Base-by-base conservation (phyloP, 2,888 invertebrate genomes). In the Andrena chrysosceles region DNA sequence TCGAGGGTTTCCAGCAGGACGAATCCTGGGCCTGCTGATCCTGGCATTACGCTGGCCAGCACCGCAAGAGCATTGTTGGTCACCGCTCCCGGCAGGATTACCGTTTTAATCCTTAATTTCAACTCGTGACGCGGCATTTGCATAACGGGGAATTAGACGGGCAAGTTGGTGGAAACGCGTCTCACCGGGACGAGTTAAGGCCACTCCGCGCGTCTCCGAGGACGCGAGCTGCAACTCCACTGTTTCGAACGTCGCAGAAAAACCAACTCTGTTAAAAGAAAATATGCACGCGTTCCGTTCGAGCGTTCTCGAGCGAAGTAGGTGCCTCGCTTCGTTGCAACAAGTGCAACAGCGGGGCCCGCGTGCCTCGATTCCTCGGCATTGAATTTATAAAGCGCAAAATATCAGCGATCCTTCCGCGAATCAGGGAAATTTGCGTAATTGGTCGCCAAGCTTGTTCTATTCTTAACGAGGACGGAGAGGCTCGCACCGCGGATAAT, bases 61-160 rank as follows among this genome's bases (percentile, higher is more conserved):
- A 54, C 77, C 75, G 77, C 78, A 73, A 73, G 42, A 42, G 64
- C 78, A 56, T 66, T 64, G 71, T 59, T 72, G 71, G 75, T 62
- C 79, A 68, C 33, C 20, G 33, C 62, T 26, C 29, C 26, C 63
- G 26, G n/a, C 62, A 68, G 72, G 80, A 80, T 83, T 76, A 83
- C 72, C 64, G 76, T 63, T 69, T 80, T 83, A 83, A 83, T 80
- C 80, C 80, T 74, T 64, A 69, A 80, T 76, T 83, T 80, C 72
- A 67, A 48, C 23, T n/a, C 71, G 68, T 72, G 80, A 71, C 62
- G 63, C 35, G 42, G 63, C 60, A 69, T 72, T 81, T 74, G 81
- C 78, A 74, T 66, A 69, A 73, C 69, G 48, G 54, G 60, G 64
- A 69, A 78, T 78, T 73, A 69, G 63, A 59, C 64, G 26, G 13